phyloP scores from a whole-genome alignment of 2,888 invertebrate species.

The Villa cingulata region DNA sequence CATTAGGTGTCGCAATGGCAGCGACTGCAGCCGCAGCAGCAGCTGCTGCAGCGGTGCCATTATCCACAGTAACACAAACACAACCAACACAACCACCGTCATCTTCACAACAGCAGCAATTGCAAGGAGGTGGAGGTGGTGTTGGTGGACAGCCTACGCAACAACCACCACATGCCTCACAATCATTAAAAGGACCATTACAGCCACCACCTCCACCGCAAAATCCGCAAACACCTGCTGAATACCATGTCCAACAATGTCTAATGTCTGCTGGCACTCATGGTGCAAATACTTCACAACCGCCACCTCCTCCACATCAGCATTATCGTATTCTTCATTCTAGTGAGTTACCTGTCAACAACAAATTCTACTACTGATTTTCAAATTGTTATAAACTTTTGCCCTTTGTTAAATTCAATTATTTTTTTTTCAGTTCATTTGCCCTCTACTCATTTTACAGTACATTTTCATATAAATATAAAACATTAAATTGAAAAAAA shows the following conservation, averaged over 20 bases:
- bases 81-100: slow-evolving; percentile 3
- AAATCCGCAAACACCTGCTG: slow-evolving; percentile 7
- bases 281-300: slow-evolving; percentile 6
- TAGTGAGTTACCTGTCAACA: slow-evolving; percentile 14
- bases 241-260: slow-evolving; percentile 13
- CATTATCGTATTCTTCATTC: slow-evolving; percentile 13
- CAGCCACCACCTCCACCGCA: slow-evolving; percentile 4
- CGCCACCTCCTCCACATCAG: slow-evolving; percentile 7
- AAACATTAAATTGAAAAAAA: no score
- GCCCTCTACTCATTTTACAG: no score
- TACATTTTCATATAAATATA: no score
- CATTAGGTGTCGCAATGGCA: slow-evolving; percentile 12
- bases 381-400: no score
- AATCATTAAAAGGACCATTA: slow-evolving; percentile 9
- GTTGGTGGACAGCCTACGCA: neutral
- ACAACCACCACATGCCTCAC: slow-evolving; percentile 7
- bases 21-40: slow-evolving; percentile 11
- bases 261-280: neutral
- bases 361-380: no score
- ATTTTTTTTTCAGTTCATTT: no score
- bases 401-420: no score
- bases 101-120: neutral
- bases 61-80: slow-evolving; percentile 2
- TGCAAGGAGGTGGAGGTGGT: no score
- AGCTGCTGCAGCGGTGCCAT: slow-evolving; percentile 7